Evolutionary conservation across 2,113 vertebrate genomes (phyloP).

Genomic region (Grammomys surdaster): DNA sequence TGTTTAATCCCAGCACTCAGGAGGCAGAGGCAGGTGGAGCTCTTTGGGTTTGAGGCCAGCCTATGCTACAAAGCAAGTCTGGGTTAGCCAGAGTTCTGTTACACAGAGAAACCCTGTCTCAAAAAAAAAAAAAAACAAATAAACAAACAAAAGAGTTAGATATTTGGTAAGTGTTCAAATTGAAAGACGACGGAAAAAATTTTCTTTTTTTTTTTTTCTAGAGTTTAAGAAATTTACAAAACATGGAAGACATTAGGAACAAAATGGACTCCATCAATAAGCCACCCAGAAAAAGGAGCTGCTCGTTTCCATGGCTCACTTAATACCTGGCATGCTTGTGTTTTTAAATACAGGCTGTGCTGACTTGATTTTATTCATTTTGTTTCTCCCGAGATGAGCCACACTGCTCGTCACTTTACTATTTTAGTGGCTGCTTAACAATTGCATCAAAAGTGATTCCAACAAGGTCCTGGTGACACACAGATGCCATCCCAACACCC

Average conservation of each 20-base stretch:
- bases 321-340: background rate
- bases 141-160: background rate
- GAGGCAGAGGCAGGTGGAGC: too few relatives aligned
- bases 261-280: background rate
- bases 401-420: background rate
- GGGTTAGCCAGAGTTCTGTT: too few relatives aligned
- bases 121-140: too few relatives aligned
- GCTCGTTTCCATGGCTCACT: background rate
- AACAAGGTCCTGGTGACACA: background rate
- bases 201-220: background rate
- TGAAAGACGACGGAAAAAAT: background rate
- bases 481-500: background rate
- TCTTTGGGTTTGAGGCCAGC: too few relatives aligned
- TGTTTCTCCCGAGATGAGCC: background rate
- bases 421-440: background rate
- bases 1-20: background rate
- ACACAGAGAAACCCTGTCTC: too few relatives aligned
- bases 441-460: background rate
- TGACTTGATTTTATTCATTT: background rate
- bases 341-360: background rate
- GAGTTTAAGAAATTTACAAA: conserved; percentile 19
- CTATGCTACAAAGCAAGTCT: too few relatives aligned
- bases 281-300: background rate
- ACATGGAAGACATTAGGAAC: background rate
- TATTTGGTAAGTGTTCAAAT: background rate